Base-by-base conservation (phyloP, 2,113 vertebrate genomes). In the Polyodon spathula region DNA sequence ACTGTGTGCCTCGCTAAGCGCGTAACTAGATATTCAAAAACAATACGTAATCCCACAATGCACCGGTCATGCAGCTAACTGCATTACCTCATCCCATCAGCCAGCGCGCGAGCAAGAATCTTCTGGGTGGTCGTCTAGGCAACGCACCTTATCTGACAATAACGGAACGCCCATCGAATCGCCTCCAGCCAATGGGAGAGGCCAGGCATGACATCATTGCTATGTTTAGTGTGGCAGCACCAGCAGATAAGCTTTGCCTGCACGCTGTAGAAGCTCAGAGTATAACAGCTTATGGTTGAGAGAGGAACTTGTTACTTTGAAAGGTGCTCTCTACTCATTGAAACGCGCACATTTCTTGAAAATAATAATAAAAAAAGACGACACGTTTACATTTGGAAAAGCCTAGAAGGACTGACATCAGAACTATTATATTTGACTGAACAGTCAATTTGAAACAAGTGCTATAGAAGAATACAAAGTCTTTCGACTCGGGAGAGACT, bases 51-150 rank as follows among this genome's bases (percentile, higher is more conserved):
- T 87, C 91, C 94, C 93, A 94, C 84, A 92, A 87, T 93, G 90
- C 93, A 87, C 77, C 77, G 78, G 77, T 71, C 81, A 72, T 75
- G 59, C 69, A 79, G 66, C 66, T 75, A 60, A 64, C 74, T 77
- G 83, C 88, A 97, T 98, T 93, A 97, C 94, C 90, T 95, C 93
- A 97, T 93, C 94, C 95, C 94, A 89, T 85, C 84, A 89, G 81
- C 81, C 95, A 88, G 81, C 71, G 90, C 93, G 92, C 79, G 74
- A 66, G 63, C 80, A 74, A 90, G 91, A 97, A 93, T 89, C 91
- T 93, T 94, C 92, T 90, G 86, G 86, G 86, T 84, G 85, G 90
- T 92, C 78, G 73, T 86, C 87, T 68, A 84, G 84, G 90, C 79
- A 86, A 93, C 86, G 87, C 59, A 52, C 86, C 81, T 89, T 86